Percentiles rank a stretch among this genome's conserved stretches.
Conservation (phyloP, 2,888 invertebrate species). For the Noctua comes region DNA sequence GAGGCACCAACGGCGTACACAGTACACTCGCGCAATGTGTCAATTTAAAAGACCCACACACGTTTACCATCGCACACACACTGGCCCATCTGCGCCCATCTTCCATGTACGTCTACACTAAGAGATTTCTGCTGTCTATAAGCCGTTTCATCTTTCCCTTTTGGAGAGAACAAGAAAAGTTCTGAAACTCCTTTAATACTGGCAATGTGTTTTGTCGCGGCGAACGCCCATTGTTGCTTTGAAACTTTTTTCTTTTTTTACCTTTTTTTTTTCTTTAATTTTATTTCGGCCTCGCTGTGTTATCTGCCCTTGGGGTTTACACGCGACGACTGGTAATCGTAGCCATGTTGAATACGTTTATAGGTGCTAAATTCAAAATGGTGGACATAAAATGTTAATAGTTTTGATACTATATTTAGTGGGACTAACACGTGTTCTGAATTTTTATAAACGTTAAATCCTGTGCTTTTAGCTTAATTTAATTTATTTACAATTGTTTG, state of each 20-base stretch:
- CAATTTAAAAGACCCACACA: slow-evolving; percentile 52
- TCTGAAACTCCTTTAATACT: slow-evolving; percentile 68
- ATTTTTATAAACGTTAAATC: slow-evolving; percentile 17
- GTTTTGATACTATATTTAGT: slow-evolving; percentile 56
- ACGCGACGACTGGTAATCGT: slow-evolving; percentile 69
- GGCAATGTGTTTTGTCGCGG: slow-evolving; percentile 88
- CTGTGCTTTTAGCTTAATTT: slow-evolving; percentile 17
- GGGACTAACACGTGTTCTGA: slow-evolving; percentile 29
- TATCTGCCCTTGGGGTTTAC: slow-evolving; percentile 74
- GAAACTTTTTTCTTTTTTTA: slow-evolving; percentile 81
- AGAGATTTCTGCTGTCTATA: slow-evolving; percentile 69
- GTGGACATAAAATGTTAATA: slow-evolving; percentile 55
- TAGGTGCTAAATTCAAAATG: slow-evolving; percentile 60
- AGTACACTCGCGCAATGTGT: slow-evolving; percentile 38
- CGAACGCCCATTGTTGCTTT: slow-evolving; percentile 83
- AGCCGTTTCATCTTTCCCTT: slow-evolving; percentile 66
- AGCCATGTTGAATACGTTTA: slow-evolving; percentile 63
- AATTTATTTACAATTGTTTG: not conserved
- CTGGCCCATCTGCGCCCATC: slow-evolving; percentile 32
- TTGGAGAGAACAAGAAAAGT: slow-evolving; percentile 68
- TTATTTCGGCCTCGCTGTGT: slow-evolving; percentile 81
- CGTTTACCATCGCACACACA: slow-evolving; percentile 35
- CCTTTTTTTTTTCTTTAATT: slow-evolving; percentile 86
- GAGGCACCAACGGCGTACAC: slow-evolving; percentile 13
- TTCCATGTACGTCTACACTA: slow-evolving; percentile 58